Evolutionary conservation across 2,888 invertebrate genomes (phyloP).

Genomic region (Megamerina dolium): DNA sequence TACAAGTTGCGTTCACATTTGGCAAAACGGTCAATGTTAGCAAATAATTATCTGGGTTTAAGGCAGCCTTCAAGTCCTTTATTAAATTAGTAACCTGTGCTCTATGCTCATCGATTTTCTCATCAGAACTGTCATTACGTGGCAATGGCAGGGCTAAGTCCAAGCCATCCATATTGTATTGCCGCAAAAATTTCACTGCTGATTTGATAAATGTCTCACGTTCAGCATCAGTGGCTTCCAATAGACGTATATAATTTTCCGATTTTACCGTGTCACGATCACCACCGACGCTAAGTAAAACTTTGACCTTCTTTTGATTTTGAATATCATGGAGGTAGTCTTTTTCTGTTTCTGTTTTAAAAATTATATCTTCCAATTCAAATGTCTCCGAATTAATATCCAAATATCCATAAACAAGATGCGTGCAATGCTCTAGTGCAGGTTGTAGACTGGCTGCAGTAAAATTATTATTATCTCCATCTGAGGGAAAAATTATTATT

Average conservation of each 20-base stretch:
- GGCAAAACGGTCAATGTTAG: constrained; percentile 3
- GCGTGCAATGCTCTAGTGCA: not conserved
- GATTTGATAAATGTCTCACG: not conserved
- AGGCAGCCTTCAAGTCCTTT: not conserved
- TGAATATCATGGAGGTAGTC: not conserved
- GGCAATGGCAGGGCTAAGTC: constrained; percentile 5
- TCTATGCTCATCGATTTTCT: not conserved
- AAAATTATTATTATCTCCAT: no score
- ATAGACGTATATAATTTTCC: constrained; percentile 2
- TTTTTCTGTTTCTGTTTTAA: not conserved
- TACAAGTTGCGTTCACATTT: constrained; percentile 3
- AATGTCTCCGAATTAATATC: not conserved
- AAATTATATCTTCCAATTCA: not conserved
- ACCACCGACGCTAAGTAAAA: constrained; percentile 4
- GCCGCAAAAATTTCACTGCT: not conserved
- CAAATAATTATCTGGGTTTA: not conserved
- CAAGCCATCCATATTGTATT: constrained; percentile 5
- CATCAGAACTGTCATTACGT: not conserved
- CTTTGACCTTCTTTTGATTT: not conserved
- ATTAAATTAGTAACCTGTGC: not conserved
- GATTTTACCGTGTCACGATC: not conserved
- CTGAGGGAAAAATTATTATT: no score
- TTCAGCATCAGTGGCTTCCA: not conserved
- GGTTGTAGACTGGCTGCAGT: no score
- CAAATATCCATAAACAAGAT: constrained; percentile 2